Conservation (phyloP, 2,113 vertebrate species). For the Peromyscus leucopus region DNA sequence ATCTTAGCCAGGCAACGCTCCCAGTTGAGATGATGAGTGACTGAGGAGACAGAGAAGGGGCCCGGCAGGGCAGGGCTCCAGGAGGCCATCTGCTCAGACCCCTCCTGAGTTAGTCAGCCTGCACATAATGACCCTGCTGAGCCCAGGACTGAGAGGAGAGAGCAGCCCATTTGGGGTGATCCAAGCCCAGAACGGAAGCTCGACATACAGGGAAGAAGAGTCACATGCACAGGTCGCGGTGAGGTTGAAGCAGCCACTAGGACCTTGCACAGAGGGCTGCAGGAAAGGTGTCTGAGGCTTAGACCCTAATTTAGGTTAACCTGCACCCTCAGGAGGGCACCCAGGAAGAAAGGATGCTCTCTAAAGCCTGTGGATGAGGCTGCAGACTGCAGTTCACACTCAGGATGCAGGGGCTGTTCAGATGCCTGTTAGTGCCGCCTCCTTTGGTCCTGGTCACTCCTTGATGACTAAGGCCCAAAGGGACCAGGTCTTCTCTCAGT, state of each 20-base stretch:
- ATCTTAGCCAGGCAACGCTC: not conserved
- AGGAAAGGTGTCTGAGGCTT: not conserved
- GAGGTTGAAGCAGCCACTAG: not conserved
- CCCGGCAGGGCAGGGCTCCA: fast-evolving
- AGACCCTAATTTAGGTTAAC: not conserved
- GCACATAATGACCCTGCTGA: not conserved
- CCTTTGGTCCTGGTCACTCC: not conserved
- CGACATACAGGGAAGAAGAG: not conserved
- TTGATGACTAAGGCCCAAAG: not conserved
- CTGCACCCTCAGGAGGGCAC: not conserved
- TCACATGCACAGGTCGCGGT: not conserved
- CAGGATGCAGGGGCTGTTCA: not conserved
- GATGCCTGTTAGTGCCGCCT: not conserved
- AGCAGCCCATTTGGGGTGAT: not conserved
- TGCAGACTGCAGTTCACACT: not conserved
- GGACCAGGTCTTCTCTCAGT: not conserved
- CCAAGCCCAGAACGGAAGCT: not conserved
- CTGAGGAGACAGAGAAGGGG: too few relatives aligned
- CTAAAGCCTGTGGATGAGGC: not conserved
- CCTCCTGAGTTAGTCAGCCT: not conserved
- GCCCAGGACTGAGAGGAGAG: not conserved
- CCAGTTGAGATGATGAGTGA: not conserved
- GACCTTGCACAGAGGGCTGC: not conserved
- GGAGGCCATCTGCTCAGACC: not conserved
- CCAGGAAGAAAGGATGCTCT: not conserved